phyloP scores from a whole-genome alignment of 2,888 invertebrate genomes.

The Melanotus villosus region DNA sequence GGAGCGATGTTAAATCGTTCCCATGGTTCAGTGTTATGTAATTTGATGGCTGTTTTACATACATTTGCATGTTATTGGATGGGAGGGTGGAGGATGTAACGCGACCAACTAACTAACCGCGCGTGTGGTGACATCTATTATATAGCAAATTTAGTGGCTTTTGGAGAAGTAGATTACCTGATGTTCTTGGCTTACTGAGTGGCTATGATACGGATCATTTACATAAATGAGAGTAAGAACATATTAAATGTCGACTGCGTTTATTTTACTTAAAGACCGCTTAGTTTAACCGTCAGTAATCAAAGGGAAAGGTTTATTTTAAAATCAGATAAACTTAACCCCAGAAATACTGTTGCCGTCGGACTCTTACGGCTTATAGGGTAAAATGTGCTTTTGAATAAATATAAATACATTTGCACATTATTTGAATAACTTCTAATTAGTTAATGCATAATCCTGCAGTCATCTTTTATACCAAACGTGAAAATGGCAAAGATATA shows the following conservation, averaged over 20 bases:
- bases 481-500: too few relatives aligned
- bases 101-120: conserved; percentile 55
- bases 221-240: conserved; percentile 37
- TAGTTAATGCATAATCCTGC: too few relatives aligned
- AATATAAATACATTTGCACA: too few relatives aligned
- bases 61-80: conserved; percentile 67
- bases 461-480: too few relatives aligned
- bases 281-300: not conserved
- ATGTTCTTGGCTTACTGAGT: conserved; percentile 50
- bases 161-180: conserved; percentile 58
- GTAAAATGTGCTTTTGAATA: too few relatives aligned
- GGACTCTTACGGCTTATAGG: too few relatives aligned
- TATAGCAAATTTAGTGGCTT: conserved; percentile 57
- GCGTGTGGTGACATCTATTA: conserved; percentile 58
- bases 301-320: not conserved
- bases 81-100: conserved; percentile 54
- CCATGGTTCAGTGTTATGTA: conserved; percentile 64
- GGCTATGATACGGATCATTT: conserved; percentile 44
- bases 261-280: conserved; percentile 18
- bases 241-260: conserved; percentile 26
- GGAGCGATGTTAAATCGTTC: conserved; percentile 55
- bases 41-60: conserved; percentile 66
- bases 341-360: too few relatives aligned
- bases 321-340: too few relatives aligned
- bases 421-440: too few relatives aligned